phyloP scores from a whole-genome alignment of 2,113 vertebrate species.

The Carassius gibelio region DNA sequence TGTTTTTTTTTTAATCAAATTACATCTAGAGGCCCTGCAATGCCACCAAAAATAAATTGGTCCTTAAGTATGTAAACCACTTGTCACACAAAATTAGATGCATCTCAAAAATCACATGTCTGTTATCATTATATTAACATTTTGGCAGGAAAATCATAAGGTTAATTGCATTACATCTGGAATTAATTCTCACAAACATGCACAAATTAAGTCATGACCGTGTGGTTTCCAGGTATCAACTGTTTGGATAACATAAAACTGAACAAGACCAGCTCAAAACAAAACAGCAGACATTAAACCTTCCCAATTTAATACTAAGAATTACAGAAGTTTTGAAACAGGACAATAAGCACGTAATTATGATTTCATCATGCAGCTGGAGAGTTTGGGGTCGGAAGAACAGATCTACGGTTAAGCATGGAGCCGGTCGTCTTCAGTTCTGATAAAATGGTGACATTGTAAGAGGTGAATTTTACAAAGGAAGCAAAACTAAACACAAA shows the following conservation, averaged over 20 bases:
- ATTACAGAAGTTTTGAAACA: neutral
- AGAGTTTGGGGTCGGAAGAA: neutral
- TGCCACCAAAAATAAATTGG: neutral
- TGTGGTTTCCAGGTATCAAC: neutral
- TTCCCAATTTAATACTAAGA: neutral
- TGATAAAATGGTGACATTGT: neutral
- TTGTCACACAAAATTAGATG: slow-evolving; percentile 19
- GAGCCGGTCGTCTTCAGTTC: slow-evolving; percentile 4
- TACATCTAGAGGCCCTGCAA: neutral
- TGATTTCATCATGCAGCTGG: neutral
- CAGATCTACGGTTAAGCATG: neutral
- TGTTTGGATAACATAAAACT: neutral
- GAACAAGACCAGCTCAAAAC: slow-evolving; percentile 8
- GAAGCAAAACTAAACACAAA: slow-evolving; percentile 25
- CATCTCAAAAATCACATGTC: slow-evolving; percentile 29
- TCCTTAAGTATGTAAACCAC: neutral
- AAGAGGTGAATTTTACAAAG: neutral
- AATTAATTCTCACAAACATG: neutral
- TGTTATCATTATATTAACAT: slow-evolving; percentile 23
- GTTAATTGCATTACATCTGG: slow-evolving; percentile 22
- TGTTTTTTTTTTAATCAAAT: neutral
- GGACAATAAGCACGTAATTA: neutral
- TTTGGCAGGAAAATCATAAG: slow-evolving; percentile 7
- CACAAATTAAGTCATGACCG: neutral
- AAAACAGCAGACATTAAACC: neutral